Evolutionary conservation across 2,888 invertebrate species (phyloP).

Genomic region (Seira sanloemensis): DNA sequence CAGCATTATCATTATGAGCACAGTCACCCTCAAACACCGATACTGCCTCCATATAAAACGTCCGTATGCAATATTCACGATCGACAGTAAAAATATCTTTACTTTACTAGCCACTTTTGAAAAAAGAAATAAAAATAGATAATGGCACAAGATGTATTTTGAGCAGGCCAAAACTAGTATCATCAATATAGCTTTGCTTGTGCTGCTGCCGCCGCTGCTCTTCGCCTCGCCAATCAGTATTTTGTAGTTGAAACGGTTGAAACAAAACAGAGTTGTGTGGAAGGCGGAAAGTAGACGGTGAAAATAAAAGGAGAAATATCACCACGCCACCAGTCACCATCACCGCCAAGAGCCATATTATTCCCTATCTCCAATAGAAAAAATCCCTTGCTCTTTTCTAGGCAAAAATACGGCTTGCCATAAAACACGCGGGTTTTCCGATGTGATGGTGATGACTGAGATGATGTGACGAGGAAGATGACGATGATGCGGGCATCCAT

Average conservation of each 20-base stretch:
- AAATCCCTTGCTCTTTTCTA: background rate
- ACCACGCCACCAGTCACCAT: background rate
- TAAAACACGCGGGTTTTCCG: background rate
- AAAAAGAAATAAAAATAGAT: background rate
- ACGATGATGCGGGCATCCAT: background rate
- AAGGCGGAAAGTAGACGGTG: background rate
- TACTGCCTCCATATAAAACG: background rate
- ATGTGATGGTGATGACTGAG: background rate
- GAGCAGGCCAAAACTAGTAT: too few relatives aligned
- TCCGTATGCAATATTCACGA: background rate
- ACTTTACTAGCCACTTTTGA: background rate
- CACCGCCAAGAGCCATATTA: too few relatives aligned
- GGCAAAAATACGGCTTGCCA: background rate
- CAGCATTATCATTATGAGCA: slow-evolving; percentile 10
- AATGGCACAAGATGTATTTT: background rate
- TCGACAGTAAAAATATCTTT: background rate
- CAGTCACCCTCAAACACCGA: slow-evolving; percentile 1
- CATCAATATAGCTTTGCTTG: too few relatives aligned
- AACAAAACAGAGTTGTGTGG: background rate
- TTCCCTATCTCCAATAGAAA: background rate
- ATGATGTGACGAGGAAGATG: background rate
- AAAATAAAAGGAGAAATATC: background rate
- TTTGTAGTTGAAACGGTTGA: background rate
- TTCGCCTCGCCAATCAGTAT: background rate
- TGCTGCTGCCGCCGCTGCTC: too few relatives aligned